Evolutionary conservation across 2,888 invertebrate genomes (phyloP).

Genomic region (Pandemis corylana): DNA sequence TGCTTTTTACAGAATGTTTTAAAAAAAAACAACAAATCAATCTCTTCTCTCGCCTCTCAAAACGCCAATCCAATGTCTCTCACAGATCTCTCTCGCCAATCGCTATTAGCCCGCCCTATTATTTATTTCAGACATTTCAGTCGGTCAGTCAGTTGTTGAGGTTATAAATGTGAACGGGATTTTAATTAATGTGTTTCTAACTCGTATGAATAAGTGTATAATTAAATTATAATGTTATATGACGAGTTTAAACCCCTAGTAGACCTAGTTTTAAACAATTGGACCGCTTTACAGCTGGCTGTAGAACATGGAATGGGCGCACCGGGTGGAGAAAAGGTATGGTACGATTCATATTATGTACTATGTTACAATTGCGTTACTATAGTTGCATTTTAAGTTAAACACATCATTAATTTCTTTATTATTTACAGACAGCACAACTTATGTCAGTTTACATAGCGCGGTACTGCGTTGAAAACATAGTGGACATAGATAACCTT

Average conservation of each 20-base stretch:
- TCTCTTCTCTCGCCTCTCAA: too few relatives aligned
- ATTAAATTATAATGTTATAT: constrained; percentile 65
- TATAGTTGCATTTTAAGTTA: background rate
- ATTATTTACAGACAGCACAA: constrained; percentile 84
- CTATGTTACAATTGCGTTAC: too few relatives aligned
- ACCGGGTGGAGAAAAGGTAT: constrained; percentile 87
- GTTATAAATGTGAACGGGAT: constrained; percentile 2
- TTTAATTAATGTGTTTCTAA: background rate
- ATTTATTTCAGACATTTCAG: too few relatives aligned
- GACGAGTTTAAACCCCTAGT: constrained; percentile 86
- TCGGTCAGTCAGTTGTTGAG: background rate
- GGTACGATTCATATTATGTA: background rate
- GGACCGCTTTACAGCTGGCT: constrained; percentile 89
- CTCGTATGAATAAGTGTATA: background rate
- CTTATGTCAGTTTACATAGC: constrained; percentile 87
- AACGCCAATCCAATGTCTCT: too few relatives aligned
- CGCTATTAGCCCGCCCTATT: too few relatives aligned
- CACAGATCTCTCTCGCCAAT: too few relatives aligned
- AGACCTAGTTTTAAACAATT: constrained; percentile 88
- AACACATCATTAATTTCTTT: background rate
- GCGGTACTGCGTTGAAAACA: constrained; percentile 86
- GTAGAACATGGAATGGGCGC: constrained; percentile 91
- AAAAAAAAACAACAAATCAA: too few relatives aligned
- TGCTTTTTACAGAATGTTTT: too few relatives aligned
- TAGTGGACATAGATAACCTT: constrained; percentile 85